Evolutionary conservation across 2,113 vertebrate genomes (phyloP).

Genomic region (Solenodon paradoxus): DNA sequence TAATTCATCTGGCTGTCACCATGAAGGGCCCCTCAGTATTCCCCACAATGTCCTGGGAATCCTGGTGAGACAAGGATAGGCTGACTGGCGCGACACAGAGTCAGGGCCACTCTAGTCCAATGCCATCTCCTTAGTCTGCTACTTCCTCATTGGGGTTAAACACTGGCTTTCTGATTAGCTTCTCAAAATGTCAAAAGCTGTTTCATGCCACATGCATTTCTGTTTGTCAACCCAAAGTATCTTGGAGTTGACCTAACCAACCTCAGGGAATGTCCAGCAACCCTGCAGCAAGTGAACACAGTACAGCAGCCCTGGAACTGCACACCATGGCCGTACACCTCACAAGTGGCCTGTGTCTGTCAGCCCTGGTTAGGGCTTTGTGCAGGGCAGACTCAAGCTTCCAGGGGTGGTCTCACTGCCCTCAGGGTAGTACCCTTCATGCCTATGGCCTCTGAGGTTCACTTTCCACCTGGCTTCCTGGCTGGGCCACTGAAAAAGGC

Average conservation of each 20-base stretch:
- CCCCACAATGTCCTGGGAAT: neutral
- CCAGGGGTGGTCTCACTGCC: constrained; percentile 47
- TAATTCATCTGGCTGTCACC: neutral
- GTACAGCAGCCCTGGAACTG: neutral
- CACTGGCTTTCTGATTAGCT: neutral
- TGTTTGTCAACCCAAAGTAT: neutral
- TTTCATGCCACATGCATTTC: neutral
- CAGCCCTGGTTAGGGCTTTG: constrained; percentile 14
- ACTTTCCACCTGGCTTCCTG: constrained; percentile 87
- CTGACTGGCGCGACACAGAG: neutral
- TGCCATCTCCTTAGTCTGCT: neutral
- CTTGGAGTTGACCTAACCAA: neutral
- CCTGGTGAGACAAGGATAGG: neutral
- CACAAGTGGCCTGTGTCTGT: constrained; percentile 29
- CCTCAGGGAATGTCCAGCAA: neutral
- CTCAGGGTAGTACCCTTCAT: constrained; percentile 65
- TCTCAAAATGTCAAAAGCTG: neutral
- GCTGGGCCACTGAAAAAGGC: constrained; percentile 84
- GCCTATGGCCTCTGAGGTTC: constrained; percentile 83
- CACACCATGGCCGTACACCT: neutral
- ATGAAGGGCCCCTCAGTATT: neutral
- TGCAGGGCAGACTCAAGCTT: constrained; percentile 63
- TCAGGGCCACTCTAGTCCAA: neutral
- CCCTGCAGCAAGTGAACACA: neutral
- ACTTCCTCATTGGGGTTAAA: neutral